Conservation (phyloP, 2,888 invertebrate genomes). For the Lutraria lutraria region DNA sequence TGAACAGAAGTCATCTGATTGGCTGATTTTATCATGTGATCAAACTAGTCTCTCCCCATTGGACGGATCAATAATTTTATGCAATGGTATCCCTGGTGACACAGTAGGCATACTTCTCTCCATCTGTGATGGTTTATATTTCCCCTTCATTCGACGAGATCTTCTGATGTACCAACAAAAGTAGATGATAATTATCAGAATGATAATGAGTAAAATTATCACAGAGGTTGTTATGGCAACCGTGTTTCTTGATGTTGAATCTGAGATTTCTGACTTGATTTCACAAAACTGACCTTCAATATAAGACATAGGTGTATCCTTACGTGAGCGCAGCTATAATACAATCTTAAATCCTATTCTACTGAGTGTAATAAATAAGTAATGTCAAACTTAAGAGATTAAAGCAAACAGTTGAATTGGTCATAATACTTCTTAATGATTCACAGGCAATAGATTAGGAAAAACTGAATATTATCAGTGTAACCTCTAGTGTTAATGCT, state of each 20-base stretch:
- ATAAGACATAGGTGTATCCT: neutral
- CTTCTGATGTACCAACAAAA: constrained; percentile 71
- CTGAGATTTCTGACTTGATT: neutral
- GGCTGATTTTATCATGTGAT: neutral
- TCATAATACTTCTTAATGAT: no score
- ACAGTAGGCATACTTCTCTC: constrained; percentile 67
- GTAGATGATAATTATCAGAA: constrained; percentile 67
- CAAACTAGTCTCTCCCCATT: constrained; percentile 34
- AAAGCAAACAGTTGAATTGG: no score
- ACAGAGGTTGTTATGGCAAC: constrained; percentile 60
- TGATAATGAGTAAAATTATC: constrained; percentile 69
- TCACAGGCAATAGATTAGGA: no score
- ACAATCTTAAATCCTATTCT: no score
- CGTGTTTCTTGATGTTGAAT: neutral
- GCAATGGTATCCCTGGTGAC: constrained; percentile 71
- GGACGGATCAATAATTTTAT: constrained; percentile 70
- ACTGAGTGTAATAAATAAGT: no score
- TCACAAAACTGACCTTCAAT: constrained; percentile 38
- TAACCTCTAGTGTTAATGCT: no score
- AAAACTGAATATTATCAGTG: no score
- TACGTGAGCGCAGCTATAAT: no score
- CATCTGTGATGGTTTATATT: constrained; percentile 79
- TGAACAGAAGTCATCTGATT: neutral
- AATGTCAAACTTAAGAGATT: no score
- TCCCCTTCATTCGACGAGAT: constrained; percentile 76